Conservation (phyloP, 2,797 vertebrate genomes). For the Macroramphosus scolopax region DNA sequence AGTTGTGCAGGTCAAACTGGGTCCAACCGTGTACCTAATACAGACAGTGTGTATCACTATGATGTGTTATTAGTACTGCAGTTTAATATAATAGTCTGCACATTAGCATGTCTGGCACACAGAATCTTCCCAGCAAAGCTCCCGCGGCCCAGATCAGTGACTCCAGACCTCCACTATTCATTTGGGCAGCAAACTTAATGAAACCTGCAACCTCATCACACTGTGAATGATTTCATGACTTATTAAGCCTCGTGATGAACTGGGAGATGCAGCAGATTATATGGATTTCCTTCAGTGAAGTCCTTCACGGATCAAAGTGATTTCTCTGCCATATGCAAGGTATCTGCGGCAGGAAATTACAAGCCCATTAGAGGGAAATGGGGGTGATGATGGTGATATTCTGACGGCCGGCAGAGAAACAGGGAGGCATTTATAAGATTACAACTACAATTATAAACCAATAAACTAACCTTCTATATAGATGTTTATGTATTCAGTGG, state of each 20-base stretch:
- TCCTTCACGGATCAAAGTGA: constrained; percentile 60
- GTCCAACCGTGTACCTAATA: too few relatives aligned
- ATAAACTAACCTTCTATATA: too few relatives aligned
- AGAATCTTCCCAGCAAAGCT: constrained; percentile 1
- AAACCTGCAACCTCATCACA: constrained; percentile 41
- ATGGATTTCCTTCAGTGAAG: constrained; percentile 57
- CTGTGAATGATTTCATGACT: constrained; percentile 55
- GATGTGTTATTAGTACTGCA: too few relatives aligned
- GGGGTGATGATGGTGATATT: constrained; percentile 16
- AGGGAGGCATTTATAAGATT: neutral
- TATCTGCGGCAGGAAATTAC: constrained; percentile 48
- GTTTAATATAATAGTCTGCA: neutral
- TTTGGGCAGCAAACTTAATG: too few relatives aligned
- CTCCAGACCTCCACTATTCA: too few relatives aligned
- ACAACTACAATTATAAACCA: neutral
- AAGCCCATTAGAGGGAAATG: too few relatives aligned
- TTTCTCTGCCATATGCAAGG: constrained; percentile 36
- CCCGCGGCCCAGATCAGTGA: too few relatives aligned
- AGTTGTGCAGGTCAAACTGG: too few relatives aligned
- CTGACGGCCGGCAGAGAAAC: constrained; percentile 2
- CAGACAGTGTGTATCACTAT: too few relatives aligned
- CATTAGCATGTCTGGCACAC: neutral
- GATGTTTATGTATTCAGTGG: constrained; percentile 2
- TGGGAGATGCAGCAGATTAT: constrained; percentile 47
- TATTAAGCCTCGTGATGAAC: constrained; percentile 58